phyloP scores from a whole-genome alignment of 2,888 invertebrate species.

The Andrena minutula region DNA sequence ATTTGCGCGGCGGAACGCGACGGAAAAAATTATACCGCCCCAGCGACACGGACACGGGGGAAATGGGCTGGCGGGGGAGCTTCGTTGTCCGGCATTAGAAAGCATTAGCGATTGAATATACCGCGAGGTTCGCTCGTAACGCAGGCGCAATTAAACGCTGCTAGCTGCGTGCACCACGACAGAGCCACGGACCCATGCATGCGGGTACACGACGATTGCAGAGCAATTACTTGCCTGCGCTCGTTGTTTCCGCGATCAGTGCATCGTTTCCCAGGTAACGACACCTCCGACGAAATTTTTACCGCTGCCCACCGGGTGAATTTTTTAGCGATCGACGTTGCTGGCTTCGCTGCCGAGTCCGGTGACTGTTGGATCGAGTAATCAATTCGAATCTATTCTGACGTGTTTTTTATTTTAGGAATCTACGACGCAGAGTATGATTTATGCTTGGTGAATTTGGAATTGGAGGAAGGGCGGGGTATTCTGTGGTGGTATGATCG shows the following conservation, averaged over 20 bases:
- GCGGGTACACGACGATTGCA: slow-evolving; percentile 44
- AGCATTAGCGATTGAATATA: slow-evolving; percentile 52
- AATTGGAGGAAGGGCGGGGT: background rate
- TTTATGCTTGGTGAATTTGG: too few species aligned
- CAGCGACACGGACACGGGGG: slow-evolving; percentile 1
- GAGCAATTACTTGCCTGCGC: slow-evolving; percentile 54
- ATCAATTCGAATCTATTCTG: slow-evolving; percentile 23
- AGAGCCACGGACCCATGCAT: slow-evolving; percentile 20
- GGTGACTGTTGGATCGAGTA: background rate
- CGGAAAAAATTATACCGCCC: slow-evolving; percentile 7
- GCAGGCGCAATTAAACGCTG: slow-evolving; percentile 53
- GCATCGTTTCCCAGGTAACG: slow-evolving; percentile 11
- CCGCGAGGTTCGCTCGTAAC: slow-evolving; percentile 32
- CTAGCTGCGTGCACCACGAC: slow-evolving; percentile 3
- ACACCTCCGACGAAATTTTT: slow-evolving; percentile 27
- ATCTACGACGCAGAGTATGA: background rate
- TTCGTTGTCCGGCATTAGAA: slow-evolving; percentile 50
- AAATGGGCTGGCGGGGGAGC: background rate
- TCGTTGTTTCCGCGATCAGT: slow-evolving; percentile 54
- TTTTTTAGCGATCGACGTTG: slow-evolving; percentile 24
- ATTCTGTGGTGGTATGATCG: background rate
- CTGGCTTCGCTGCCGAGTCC: slow-evolving; percentile 7
- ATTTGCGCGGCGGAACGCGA: background rate
- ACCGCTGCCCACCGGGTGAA: slow-evolving; percentile 11
- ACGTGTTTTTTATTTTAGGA: slow-evolving; percentile 6